These are phyloP conservation scores for Tragelaphus strepsiceros DNA, from an alignment of 2,113 vertebrate species.

Conservation along the genomic window DNA sequence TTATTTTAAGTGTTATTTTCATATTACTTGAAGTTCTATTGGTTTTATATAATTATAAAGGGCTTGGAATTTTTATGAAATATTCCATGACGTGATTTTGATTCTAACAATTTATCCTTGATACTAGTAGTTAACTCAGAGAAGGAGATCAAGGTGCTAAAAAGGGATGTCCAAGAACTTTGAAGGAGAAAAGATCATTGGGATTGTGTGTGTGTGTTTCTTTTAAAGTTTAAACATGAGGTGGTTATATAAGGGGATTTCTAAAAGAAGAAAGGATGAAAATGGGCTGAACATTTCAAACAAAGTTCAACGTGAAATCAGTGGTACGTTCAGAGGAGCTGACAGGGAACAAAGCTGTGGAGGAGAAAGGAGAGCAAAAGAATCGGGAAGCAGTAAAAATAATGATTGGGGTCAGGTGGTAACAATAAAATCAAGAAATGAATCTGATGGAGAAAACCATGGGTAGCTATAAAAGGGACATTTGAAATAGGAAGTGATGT, in stretches of 20 bases:
- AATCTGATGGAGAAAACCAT: conserved; percentile 21
- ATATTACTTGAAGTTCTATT: neutral
- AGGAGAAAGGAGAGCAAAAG: conserved; percentile 36
- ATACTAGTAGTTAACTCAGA: conserved; percentile 28
- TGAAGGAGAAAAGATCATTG: neutral
- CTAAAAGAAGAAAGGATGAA: conserved; percentile 37
- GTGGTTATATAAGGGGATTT: conserved; percentile 33
- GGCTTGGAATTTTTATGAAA: conserved; percentile 12
- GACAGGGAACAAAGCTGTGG: neutral
- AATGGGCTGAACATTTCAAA: conserved; percentile 32
- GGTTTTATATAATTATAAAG: conserved; percentile 8
- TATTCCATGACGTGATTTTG: neutral
- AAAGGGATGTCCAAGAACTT: neutral
- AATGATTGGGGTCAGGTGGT: conserved; percentile 36
- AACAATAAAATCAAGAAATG: conserved; percentile 35
- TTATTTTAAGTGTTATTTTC: neutral
- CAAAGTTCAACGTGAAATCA: conserved; percentile 32
- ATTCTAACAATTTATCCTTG: neutral
- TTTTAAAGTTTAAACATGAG: conserved; percentile 14
- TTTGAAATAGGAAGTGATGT: conserved; percentile 64
- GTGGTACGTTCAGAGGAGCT: neutral
- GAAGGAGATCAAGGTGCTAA: neutral
- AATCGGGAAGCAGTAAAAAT: conserved; percentile 36
- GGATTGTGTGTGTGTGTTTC: neutral
- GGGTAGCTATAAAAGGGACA: conserved; percentile 38